These are phyloP conservation scores for Embiotoca jacksoni DNA, from an alignment of 2,113 vertebrate species.

Conservation along the genomic window DNA sequence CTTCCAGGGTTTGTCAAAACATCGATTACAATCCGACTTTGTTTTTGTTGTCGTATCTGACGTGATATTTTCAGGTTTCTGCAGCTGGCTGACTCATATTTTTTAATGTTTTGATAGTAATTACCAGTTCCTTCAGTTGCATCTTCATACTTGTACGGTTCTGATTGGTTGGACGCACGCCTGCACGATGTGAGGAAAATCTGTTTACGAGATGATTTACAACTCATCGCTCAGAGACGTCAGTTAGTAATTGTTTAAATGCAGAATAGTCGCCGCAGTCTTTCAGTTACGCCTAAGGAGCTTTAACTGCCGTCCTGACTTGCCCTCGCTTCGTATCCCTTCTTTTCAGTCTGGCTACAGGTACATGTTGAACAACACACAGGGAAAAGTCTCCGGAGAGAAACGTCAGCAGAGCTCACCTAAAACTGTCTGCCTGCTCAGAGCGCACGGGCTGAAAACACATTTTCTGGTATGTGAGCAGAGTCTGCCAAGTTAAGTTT, in stretches of 20 bases:
- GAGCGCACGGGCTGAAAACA: constrained; percentile 47
- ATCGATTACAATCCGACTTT: constrained; percentile 1
- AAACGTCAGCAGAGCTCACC: constrained; percentile 46
- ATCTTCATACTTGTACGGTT: not conserved
- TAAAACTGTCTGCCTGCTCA: constrained; percentile 53
- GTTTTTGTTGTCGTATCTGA: not conserved
- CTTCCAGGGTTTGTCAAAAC: not conserved
- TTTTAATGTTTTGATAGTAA: not conserved
- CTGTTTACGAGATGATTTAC: constrained; percentile 39
- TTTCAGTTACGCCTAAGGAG: constrained; percentile 63
- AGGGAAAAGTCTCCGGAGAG: constrained; percentile 41
- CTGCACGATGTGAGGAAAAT: no score
- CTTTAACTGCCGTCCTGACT: constrained; percentile 55
- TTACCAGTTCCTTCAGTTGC: not conserved
- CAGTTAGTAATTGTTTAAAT: constrained; percentile 32
- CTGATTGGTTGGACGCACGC: not conserved
- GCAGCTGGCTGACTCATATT: not conserved
- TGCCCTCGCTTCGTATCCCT: constrained; percentile 29
- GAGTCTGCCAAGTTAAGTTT: constrained; percentile 47
- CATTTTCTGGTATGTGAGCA: constrained; percentile 46
- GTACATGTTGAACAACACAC: constrained; percentile 33
- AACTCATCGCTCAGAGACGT: constrained; percentile 11
- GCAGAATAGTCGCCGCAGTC: constrained; percentile 14
- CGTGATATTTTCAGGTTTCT: not conserved
- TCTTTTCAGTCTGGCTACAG: constrained; percentile 34